Evolutionary conservation across 2,113 vertebrate species (phyloP).

Genomic region (Petromus typicus): DNA sequence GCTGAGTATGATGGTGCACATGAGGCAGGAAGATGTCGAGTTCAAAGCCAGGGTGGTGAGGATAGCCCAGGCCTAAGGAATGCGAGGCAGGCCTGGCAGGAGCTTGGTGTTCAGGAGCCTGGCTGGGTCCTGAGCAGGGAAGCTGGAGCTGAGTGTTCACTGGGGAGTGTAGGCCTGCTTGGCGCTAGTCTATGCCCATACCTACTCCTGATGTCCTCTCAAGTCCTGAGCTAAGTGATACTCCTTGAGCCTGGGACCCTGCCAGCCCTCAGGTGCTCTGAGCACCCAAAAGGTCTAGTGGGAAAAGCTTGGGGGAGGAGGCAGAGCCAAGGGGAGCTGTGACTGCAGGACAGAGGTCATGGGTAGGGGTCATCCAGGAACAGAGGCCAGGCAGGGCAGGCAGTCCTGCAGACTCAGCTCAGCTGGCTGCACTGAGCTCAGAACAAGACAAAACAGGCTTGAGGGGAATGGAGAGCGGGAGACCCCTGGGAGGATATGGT

Average conservation of each 20-base stretch:
- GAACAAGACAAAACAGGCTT: fast-evolving
- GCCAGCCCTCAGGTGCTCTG: neutral
- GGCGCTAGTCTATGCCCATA: neutral
- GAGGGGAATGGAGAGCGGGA: fast-evolving
- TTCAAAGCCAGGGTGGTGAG: neutral
- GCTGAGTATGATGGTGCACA: too few relatives aligned
- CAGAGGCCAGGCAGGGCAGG: neutral
- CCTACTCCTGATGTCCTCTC: neutral
- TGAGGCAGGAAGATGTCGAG: neutral
- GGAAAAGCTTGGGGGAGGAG: too few relatives aligned
- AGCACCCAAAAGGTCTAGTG: neutral
- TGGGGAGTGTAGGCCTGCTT: fast-evolving
- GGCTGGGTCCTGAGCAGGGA: too few relatives aligned
- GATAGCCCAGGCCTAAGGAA: neutral
- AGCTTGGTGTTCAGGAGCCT: neutral
- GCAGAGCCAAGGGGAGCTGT: too few relatives aligned
- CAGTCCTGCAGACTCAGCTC: neutral
- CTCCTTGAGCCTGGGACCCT: fast-evolving
- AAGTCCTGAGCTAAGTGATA: fast-evolving
- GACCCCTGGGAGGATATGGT: fast-evolving
- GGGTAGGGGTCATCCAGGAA: neutral
- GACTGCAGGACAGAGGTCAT: neutral
- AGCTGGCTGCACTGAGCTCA: too few relatives aligned
- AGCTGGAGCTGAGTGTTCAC: fast-evolving
- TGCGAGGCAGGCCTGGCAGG: too few relatives aligned